These are phyloP conservation scores for Crotalus horridus DNA, from an alignment of 2,113 vertebrate species.

Conservation along the genomic window DNA sequence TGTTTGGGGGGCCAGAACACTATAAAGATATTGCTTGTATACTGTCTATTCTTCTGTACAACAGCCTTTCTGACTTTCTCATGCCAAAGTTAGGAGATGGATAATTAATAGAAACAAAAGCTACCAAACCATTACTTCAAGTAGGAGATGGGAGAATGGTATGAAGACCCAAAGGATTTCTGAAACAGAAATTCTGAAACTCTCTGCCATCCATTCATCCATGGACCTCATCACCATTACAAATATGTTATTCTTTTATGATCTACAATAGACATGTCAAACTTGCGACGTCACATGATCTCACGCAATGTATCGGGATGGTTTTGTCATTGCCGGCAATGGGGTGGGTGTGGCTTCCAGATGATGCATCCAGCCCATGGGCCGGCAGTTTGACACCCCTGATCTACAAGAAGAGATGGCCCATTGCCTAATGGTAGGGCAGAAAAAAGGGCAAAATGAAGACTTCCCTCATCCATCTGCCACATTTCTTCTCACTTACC, in stretches of 20 bases:
- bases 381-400: too few relatives aligned
- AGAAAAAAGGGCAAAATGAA: not conserved
- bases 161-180: not conserved
- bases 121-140: not conserved
- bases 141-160: not conserved
- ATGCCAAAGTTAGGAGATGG: not conserved
- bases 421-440: not conserved
- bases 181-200: not conserved
- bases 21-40: not conserved
- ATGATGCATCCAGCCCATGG: too few relatives aligned
- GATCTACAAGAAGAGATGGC: not conserved
- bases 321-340: too few relatives aligned
- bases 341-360: too few relatives aligned
- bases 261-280: not conserved
- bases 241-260: not conserved
- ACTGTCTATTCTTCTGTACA: not conserved
- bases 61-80: not conserved
- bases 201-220: not conserved
- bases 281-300: too few relatives aligned
- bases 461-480: not conserved
- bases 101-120: not conserved
- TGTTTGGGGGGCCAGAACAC: not conserved
- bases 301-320: too few relatives aligned
- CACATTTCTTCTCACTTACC: conserved; percentile 17
- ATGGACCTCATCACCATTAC: not conserved